These are phyloP conservation scores for Timema podura DNA, from an alignment of 2,888 invertebrate genomes.

Conservation along the genomic window DNA sequence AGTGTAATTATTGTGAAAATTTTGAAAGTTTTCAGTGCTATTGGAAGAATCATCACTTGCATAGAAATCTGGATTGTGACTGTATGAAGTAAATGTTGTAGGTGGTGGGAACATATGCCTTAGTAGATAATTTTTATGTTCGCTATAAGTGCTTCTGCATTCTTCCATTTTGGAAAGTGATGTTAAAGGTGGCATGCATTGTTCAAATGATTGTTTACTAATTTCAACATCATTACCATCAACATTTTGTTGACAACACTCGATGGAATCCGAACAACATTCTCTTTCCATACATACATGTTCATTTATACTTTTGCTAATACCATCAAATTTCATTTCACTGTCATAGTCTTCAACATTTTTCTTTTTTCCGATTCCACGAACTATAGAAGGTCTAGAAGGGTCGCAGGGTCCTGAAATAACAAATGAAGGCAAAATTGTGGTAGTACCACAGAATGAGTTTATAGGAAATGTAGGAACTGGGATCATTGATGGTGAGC, in stretches of 20 bases:
- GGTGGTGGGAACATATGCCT: constrained; percentile 29
- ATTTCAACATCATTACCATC: neutral
- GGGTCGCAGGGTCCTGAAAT: constrained; percentile 70
- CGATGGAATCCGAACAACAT: neutral
- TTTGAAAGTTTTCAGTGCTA: constrained; percentile 20
- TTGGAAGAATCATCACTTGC: constrained; percentile 25
- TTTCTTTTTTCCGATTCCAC: constrained; percentile 62
- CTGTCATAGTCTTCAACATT: neutral
- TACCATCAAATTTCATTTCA: neutral
- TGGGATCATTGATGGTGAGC: neutral
- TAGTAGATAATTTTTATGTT: constrained; percentile 23
- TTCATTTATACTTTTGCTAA: too few species aligned
- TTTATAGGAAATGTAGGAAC: neutral
- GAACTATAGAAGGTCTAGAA: constrained; percentile 74
- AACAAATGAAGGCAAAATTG: constrained; percentile 50
- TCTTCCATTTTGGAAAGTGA: constrained; percentile 10
- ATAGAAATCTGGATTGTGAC: constrained; percentile 23
- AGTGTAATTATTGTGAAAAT: constrained; percentile 17
- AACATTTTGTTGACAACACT: neutral
- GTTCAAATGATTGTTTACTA: constrained; percentile 1
- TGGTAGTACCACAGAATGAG: neutral
- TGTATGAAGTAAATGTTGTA: constrained; percentile 17
- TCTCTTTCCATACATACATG: too few species aligned
- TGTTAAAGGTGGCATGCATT: too few species aligned
- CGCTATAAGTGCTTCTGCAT: constrained; percentile 25